These are phyloP conservation scores for Caenorhabditis sp. DNA, from an alignment of 2,888 invertebrate genomes.

Conservation along the genomic window DNA sequence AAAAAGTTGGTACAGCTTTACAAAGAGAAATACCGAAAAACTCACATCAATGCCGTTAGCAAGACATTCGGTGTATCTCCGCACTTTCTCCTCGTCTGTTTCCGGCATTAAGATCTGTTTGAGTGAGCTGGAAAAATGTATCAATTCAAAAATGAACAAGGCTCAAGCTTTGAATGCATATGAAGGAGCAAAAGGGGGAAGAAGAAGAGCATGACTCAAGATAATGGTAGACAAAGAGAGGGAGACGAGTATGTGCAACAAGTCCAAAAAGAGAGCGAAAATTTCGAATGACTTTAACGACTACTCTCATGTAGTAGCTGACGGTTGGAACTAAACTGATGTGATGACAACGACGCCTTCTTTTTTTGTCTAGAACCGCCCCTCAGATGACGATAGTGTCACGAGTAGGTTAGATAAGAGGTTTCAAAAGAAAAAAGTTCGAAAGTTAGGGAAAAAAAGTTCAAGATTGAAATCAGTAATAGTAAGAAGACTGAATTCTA, in stretches of 20 bases:
- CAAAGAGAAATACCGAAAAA: constrained; percentile 19
- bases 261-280: neutral
- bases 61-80: constrained; percentile 53
- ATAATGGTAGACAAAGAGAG: neutral
- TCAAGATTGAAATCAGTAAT: too few species aligned
- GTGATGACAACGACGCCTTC: neutral
- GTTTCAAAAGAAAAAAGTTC: neutral
- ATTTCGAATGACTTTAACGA: neutral
- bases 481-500: too few species aligned
- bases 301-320: neutral
- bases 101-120: constrained; percentile 34
- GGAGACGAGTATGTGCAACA: neutral
- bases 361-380: neutral
- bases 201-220: neutral
- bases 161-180: neutral
- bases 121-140: constrained; percentile 10
- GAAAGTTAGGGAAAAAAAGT: neutral
- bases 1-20: constrained; percentile 30
- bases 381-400: neutral
- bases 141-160: neutral
- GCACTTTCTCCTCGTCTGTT: constrained; percentile 55
- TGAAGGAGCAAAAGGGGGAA: neutral
- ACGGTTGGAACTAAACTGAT: neutral
- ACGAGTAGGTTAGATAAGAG: neutral
- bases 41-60: constrained; percentile 53